Evolutionary conservation across 2,113 vertebrate species (phyloP), one percentile per base, ranked within the genome.

Genomic region (Chloroceryle aenea): DNA sequence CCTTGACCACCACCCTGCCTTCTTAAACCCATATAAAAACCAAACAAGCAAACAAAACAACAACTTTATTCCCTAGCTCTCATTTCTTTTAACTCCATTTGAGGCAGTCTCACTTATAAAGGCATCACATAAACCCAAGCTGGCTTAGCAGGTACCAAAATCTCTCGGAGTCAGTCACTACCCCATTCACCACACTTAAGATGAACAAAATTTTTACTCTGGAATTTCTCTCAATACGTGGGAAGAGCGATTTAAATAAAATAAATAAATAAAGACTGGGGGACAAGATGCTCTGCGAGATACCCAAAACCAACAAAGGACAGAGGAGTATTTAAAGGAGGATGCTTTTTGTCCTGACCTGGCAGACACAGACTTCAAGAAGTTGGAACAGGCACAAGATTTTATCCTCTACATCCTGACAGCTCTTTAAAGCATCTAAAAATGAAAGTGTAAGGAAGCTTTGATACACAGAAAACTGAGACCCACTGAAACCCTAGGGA

Each of bases 301-400:
- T 15, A 63, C 14, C 75, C 76, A 95, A 96, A 18, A 55, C 27
- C 47, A 48, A 25, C n/a, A 47, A 95, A 97, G 94, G 93, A 67
- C 73, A 91, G 53, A 6, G 21, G 67, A 88, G 86, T 86, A 89
- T 89, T 96, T 96, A 89, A 71, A 93, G 73, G 64, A 91, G 50
- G n/a, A 83, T 80, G 90, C n/a, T 81, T 53, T 92, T 90, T 87
- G 92, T 94, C 91, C 96, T 83, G 93, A 77, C 63, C 68, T 79
- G 58, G 94, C 95, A 94, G 66, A 76, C 43, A 76, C 27, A 59
- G 36, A 95, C 62, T 81, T 80, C 85, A 42, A 66, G 75, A 63
- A 69, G 58, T 1, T 63, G 52, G 23, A 77, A 92, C 58, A 74
- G 1, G 0, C 19, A 15, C 22, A 3, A 30, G 9, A 26, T 42